Evolutionary conservation across 2,113 vertebrate genomes (phyloP).

Genomic region (Hippocampus guttulatus): DNA sequence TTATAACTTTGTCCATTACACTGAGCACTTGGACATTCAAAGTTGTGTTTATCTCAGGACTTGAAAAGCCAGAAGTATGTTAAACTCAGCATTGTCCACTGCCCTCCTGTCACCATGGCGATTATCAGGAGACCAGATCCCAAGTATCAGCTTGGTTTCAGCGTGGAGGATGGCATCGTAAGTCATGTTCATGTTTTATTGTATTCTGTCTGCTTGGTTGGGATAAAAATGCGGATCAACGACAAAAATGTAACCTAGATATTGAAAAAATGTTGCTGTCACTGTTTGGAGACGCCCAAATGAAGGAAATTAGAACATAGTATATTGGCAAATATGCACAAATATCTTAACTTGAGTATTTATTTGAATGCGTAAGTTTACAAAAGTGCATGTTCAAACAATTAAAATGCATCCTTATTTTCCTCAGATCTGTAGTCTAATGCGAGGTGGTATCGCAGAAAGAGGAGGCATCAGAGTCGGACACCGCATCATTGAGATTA

Average conservation of each 20-base stretch:
- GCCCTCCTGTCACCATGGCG: constrained; percentile 90
- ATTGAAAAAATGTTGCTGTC: neutral
- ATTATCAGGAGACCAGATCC: constrained; percentile 84
- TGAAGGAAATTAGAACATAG: neutral
- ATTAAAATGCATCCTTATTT: neutral
- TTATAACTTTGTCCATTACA: neutral
- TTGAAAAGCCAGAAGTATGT: constrained; percentile 81
- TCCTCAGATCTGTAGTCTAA: constrained; percentile 90
- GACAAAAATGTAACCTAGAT: neutral
- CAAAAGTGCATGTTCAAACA: no score
- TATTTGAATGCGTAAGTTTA: no score
- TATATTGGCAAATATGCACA: neutral
- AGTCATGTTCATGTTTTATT: constrained; percentile 38
- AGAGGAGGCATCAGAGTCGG: constrained; percentile 90
- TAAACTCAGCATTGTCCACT: constrained; percentile 87
- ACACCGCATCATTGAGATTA: constrained; percentile 97
- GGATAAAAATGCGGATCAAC: neutral
- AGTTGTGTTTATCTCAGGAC: constrained; percentile 70
- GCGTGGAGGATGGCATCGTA: constrained; percentile 93
- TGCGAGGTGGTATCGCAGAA: constrained; percentile 91
- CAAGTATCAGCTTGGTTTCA: constrained; percentile 92
- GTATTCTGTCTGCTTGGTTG: neutral
- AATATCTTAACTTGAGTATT: neutral
- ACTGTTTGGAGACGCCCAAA: neutral
- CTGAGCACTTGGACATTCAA: neutral